Evolutionary conservation across 1,140 invertebrate species (phyloP), one percentile per base, ranked within the genome.

Genomic region (Babylonia areolata): DNA sequence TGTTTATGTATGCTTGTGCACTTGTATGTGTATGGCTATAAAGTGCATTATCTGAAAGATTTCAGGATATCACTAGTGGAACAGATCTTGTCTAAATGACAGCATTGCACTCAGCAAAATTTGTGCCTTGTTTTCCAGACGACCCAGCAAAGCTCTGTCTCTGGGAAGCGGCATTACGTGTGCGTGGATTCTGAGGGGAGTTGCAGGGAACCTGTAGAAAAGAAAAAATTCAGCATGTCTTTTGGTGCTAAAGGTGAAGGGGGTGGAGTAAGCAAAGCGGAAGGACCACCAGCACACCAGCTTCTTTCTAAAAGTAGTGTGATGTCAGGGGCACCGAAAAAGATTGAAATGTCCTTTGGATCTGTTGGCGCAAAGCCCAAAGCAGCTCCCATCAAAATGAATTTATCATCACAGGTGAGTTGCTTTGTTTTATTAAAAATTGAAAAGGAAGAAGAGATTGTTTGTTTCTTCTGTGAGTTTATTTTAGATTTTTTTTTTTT

Each of bases 311-410:
- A 54, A 54, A n/a, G 12, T 40, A 80, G 77, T 33, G 12, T 46
- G 54, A 58, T 40, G 28, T 84, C 64, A n/a, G 31, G n/a, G 23
- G 23, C 69, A n/a, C 15, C 39, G 28, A 75, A n/a, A 33, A 84
- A 71, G 33, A 75, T 84, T 12, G 12, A 35, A 23, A 84, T 75
- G 39, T 75, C 23, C 82, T 9, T 84, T 3, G 82, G 82, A 31
- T 15, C 37, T 3, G 73, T 39, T 28, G 31, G 31, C 31, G 3
- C 39, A 31, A 58, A 84, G 69, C 1, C 23, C 17, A 84, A 46
- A n/a, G 20, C 69, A 46, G 69, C 28, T 6, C 82, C 82, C n/a
- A 84, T 84, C 20, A 84, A 84, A n/a, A 84, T 84, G 69, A 73
- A 84, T n/a, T 73, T 84, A 40, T n/a, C 82, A 1, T 84, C 82